Conservation (phyloP, 2,888 invertebrate species). For the Laothoe populi region DNA sequence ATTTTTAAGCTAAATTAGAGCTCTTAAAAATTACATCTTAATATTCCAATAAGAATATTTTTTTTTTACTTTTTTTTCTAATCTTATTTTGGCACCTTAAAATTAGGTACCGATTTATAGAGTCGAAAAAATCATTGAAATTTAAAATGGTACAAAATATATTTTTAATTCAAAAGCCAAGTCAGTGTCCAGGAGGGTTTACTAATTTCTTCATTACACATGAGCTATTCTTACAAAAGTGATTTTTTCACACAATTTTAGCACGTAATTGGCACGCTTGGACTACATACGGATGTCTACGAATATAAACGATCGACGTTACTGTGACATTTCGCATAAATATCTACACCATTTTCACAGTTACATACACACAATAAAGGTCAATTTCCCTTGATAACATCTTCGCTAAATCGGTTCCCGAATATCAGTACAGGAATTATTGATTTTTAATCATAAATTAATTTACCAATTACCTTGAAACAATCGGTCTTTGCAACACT, state of each 20-base stretch:
- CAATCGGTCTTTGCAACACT: not conserved
- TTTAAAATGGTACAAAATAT: not conserved
- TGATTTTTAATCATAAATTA: conserved; percentile 23
- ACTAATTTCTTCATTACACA: not conserved
- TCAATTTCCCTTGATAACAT: not conserved
- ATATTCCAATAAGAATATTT: not conserved
- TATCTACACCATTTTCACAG: not conserved
- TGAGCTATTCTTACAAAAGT: not conserved
- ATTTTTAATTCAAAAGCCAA: not conserved
- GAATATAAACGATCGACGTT: conserved; percentile 25
- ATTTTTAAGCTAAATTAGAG: too few species aligned
- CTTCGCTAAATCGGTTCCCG: conserved; percentile 17
- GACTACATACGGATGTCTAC: conserved; percentile 21
- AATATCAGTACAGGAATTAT: conserved; percentile 19
- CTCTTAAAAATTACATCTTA: too few species aligned
- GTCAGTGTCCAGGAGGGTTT: not conserved
- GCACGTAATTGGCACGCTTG: conserved; percentile 18
- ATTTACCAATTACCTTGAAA: conserved; percentile 3
- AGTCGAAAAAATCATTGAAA: not conserved
- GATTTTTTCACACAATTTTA: conserved; percentile 10
- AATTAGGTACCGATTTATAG: not conserved
- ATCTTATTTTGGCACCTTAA: not conserved
- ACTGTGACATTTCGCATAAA: conserved; percentile 11
- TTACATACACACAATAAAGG: not conserved
- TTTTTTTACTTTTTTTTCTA: not conserved